Evolutionary conservation across 2,797 vertebrate species (phyloP).

Genomic region (Sebastiscus albofasciatus): DNA sequence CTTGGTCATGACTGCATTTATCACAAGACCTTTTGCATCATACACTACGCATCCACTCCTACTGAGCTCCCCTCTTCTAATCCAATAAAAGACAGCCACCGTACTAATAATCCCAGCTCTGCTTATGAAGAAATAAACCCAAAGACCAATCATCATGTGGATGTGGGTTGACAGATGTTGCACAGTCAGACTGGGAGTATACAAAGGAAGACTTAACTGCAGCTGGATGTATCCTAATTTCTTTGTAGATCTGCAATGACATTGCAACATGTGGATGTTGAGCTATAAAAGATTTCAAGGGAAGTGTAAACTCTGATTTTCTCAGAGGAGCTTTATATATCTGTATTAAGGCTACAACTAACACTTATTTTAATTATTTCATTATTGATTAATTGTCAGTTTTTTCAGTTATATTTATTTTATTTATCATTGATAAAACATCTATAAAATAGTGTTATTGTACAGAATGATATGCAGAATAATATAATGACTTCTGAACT

Average conservation of each 20-base stretch:
- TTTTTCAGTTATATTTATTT: no score
- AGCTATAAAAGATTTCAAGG: background rate
- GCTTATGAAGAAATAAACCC: background rate
- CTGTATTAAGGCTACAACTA: no score
- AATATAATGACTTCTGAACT: no score
- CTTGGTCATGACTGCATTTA: background rate
- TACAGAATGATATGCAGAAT: no score
- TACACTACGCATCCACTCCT: background rate
- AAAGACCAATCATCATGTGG: background rate
- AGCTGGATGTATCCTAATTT: background rate
- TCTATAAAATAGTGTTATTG: no score
- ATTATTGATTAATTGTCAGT: no score
- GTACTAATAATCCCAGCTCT: background rate
- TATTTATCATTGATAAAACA: no score
- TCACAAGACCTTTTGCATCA: background rate
- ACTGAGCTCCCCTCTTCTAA: background rate
- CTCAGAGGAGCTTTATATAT: no score
- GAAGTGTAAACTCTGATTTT: no score
- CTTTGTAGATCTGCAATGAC: background rate
- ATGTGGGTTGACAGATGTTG: background rate
- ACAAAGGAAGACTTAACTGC: background rate
- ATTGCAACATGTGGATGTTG: background rate
- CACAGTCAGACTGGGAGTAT: background rate
- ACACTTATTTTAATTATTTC: no score
- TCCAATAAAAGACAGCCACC: background rate